Base-by-base conservation (phyloP, 2,888 invertebrate genomes). In the Drosophila stalkeri region DNA sequence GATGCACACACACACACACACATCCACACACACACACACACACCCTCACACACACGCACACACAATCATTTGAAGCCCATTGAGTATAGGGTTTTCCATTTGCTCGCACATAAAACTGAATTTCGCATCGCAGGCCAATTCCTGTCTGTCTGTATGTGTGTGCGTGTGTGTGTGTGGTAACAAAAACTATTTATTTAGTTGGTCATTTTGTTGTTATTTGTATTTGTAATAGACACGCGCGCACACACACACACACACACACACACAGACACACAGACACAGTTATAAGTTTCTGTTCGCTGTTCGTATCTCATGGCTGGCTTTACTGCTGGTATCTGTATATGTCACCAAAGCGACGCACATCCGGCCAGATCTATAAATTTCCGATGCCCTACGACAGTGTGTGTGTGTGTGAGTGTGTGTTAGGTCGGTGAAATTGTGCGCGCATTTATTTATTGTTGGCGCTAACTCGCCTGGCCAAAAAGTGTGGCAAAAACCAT, bases 141-240 rank as follows among this genome's bases (percentile, higher is more conserved):
- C 72, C 82, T 86, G 83, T 73, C 77, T 74, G 39, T 31, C 31
- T 27, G n/a, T n/a, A 16, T 41, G 20, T 14, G 14, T 27, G 18
- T n/a, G 23, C 27, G 39, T 16, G 39, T 41, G 52, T 46, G 60
- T 65, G 72, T 85, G 82, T 77, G 86, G 86, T 77, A 86, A 75
- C 71, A 83, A 87, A 90, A 90, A 87, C 90, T 90, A 88, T 87
- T 87, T 87, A 88, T 87, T 86, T 86, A 88, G 86, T 86, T 87
- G 90, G 83, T 81, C 88, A 88, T 83, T 90, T 86, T 88, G 82
- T 75, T 87, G 80, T 83, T 81, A 83, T 83, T 88, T 86, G 88
- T 86, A 87, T 85, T 81, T 89, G 86, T 86, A 88, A 88, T 90
- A 86, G 86, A 90, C 83, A 79, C 82, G 61, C 72, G 41, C 65